Percentiles rank a stretch among this genome's conserved stretches.
These are phyloP conservation scores for Ataeniobius toweri DNA, from an alignment of 2,797 vertebrate species.

Conservation along the genomic window DNA sequence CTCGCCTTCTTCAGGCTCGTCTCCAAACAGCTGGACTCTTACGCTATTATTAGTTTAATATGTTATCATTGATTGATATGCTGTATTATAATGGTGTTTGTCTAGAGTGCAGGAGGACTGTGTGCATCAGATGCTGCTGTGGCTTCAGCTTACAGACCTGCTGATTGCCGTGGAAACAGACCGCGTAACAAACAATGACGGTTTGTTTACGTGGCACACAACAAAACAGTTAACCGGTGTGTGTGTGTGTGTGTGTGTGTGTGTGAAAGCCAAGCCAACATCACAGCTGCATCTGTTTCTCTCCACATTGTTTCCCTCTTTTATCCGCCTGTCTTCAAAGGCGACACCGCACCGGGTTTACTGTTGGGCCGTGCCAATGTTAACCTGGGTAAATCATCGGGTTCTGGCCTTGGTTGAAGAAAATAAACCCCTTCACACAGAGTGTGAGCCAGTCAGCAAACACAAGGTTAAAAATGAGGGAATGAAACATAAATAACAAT, in stretches of 20 bases:
- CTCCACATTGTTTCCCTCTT: neutral
- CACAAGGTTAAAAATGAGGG: too few species aligned
- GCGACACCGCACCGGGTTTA: neutral
- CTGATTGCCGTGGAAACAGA: conserved; percentile 42
- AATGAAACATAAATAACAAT: too few species aligned
- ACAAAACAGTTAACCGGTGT: conserved; percentile 6
- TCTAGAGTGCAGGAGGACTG: neutral
- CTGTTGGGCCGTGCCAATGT: neutral
- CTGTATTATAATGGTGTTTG: neutral
- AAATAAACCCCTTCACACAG: neutral
- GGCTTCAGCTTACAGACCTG: conserved; percentile 34
- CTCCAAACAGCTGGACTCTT: neutral
- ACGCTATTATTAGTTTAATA: neutral
- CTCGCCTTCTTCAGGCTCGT: neutral
- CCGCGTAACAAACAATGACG: conserved; percentile 47
- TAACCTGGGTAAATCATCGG: neutral
- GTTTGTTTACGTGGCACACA: conserved; percentile 57
- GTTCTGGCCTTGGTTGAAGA: neutral
- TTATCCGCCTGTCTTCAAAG: conserved; percentile 8
- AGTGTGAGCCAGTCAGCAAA: too few species aligned
- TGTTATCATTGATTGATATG: neutral
- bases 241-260: neutral
- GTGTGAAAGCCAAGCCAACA: neutral
- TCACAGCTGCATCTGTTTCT: neutral
- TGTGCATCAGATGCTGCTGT: conserved; percentile 15